Evolutionary conservation across 37 sponge, comb jelly and placozoan genomes (phyloP).

Genomic region (Agelas oroides): DNA sequence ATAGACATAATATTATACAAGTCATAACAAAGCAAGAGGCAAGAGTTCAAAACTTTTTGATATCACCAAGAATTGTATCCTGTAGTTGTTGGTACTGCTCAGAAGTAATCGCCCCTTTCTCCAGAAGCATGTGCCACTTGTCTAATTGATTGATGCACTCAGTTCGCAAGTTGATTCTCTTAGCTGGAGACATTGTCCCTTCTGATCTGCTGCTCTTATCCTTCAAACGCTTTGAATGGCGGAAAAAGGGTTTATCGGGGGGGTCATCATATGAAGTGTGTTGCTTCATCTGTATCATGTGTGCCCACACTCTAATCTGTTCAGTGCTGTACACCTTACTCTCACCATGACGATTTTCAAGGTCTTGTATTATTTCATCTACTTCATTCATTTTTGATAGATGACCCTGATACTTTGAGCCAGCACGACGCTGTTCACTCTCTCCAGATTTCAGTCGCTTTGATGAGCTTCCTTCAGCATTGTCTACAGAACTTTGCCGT

Average conservation of each 20-base stretch:
- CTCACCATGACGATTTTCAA: neutral
- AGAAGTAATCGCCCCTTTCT: constrained; percentile 12
- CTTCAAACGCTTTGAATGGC: neutral
- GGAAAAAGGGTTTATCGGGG: constrained; percentile 28
- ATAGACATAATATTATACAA: neutral
- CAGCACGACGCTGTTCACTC: too few species aligned
- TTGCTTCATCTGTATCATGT: constrained; percentile 28
- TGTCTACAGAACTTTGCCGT: too few species aligned
- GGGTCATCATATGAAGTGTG: constrained; percentile 24
- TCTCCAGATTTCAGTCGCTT: neutral
- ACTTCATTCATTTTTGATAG: constrained; percentile 17
- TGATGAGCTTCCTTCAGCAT: too few species aligned
- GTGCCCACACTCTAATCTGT: constrained; percentile 27
- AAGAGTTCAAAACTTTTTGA: constrained; percentile 1
- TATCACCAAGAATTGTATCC: constrained; percentile 4
- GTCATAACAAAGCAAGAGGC: neutral
- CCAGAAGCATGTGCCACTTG: constrained; percentile 23
- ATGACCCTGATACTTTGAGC: constrained; percentile 18
- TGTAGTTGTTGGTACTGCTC: constrained; percentile 24
- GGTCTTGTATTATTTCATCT: constrained; percentile 21
- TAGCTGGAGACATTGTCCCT: constrained; percentile 11
- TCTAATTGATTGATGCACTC: constrained; percentile 11
- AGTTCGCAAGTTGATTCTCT: neutral
- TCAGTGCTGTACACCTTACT: neutral
- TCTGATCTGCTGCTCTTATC: neutral